Evolutionary conservation across 2,113 vertebrate species (phyloP).

Genomic region (Nycticorax nycticorax): DNA sequence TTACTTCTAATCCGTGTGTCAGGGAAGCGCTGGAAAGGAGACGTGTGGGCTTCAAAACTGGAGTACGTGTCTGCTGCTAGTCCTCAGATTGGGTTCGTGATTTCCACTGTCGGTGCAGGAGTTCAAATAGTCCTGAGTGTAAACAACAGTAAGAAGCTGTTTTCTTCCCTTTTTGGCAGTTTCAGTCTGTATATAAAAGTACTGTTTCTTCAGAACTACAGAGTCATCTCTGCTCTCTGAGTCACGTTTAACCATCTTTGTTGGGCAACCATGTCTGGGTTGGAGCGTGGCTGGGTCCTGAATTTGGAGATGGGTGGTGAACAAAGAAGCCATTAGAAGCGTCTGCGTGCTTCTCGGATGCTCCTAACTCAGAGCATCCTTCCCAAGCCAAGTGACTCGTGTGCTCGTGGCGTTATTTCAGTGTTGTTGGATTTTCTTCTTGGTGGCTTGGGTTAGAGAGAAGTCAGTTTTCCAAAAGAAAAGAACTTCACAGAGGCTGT

Average conservation of each 20-base stretch:
- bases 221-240: not conserved
- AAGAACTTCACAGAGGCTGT: not conserved
- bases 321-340: not conserved
- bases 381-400: not conserved
- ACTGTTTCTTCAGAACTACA: not conserved
- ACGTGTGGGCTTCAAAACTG: not conserved
- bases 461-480: not conserved
- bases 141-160: not conserved
- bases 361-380: not conserved
- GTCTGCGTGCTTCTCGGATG: not conserved
- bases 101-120: not conserved
- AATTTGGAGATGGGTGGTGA: not conserved
- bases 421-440: not conserved
- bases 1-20: not conserved
- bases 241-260: not conserved
- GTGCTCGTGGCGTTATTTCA: not conserved
- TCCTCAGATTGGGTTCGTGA: not conserved
- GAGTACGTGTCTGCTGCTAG: not conserved
- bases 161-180: not conserved
- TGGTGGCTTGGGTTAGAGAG: not conserved
- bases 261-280: not conserved
- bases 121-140: not conserved
- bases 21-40: not conserved
- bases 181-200: not conserved
- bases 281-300: not conserved